Conservation (phyloP, 1,140 invertebrate genomes). For the Ceratosolen fusciceps region DNA sequence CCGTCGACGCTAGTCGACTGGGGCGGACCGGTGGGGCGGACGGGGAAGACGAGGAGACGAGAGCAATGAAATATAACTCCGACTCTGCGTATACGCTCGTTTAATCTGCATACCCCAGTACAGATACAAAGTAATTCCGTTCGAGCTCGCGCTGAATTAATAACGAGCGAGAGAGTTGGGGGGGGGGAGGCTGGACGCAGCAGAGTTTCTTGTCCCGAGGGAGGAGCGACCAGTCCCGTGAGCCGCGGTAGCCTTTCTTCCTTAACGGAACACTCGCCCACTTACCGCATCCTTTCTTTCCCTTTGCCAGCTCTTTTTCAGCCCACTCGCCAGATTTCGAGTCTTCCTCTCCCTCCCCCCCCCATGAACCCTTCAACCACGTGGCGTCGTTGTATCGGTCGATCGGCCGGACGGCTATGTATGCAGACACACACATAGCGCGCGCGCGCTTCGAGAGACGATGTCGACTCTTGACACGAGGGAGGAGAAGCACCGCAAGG, state of each 20-base stretch:
- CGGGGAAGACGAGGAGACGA: not conserved
- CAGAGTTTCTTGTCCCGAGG: not conserved
- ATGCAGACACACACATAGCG: no score
- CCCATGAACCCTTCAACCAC: no score
- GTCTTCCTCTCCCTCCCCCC: not conserved
- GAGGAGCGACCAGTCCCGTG: constrained; percentile 41
- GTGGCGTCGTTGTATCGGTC: not conserved
- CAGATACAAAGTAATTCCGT: constrained; percentile 54
- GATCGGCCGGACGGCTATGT: not conserved
- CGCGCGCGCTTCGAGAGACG: not conserved
- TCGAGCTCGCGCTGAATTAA: constrained; percentile 56
- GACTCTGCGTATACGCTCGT: constrained; percentile 1
- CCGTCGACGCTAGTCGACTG: not conserved
- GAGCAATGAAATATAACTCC: constrained; percentile 1
- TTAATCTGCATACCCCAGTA: constrained; percentile 43
- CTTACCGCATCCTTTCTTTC: not conserved
- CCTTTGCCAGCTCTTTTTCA: not conserved
- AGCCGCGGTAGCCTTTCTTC: constrained; percentile 21
- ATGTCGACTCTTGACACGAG: constrained; percentile 39
- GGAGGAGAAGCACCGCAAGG: constrained; percentile 9
- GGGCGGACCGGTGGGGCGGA: not conserved
- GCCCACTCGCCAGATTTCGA: constrained; percentile 11
- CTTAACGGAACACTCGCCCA: not conserved
- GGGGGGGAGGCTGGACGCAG: not conserved
- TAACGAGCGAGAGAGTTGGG: no score